phyloP scores from a whole-genome alignment of 2,113 vertebrate genomes.

The Columba livia region DNA sequence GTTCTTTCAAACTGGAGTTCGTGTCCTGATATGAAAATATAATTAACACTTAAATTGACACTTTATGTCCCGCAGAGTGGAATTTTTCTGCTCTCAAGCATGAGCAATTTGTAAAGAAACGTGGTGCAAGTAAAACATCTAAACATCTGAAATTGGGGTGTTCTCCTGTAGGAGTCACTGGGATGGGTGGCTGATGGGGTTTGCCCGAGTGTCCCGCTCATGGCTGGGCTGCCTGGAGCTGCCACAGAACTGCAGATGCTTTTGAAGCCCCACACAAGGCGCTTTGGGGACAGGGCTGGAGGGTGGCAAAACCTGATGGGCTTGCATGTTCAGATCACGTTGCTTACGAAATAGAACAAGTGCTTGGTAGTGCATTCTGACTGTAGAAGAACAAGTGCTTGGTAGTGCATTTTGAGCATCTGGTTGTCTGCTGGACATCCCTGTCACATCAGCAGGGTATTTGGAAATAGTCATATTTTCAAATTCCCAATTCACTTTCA shows the following conservation, averaged over 20 bases:
- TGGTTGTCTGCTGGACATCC: neutral
- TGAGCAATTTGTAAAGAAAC: neutral
- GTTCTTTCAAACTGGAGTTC: slow-evolving; percentile 63
- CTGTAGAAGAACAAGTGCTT: neutral
- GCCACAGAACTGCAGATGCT: neutral
- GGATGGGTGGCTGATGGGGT: neutral
- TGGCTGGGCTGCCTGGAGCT: neutral
- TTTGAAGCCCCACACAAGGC: neutral
- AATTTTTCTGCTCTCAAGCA: neutral
- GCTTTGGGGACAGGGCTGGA: neutral
- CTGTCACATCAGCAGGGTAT: neutral
- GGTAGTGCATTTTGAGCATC: neutral
- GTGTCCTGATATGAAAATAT: slow-evolving; percentile 66
- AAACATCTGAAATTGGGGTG: neutral
- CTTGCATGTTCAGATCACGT: neutral
- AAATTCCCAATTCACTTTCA: neutral
- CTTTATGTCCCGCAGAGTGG: slow-evolving; percentile 30
- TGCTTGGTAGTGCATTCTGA: neutral
- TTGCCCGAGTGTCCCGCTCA: neutral
- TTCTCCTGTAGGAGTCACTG: neutral
- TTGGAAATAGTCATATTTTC: neutral
- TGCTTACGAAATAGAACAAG: neutral
- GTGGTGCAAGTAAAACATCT: neutral
- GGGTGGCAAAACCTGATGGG: neutral
- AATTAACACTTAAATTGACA: slow-evolving; percentile 66